Conservation (phyloP, 2,888 invertebrate genomes). For the Eupithecia insigniata region DNA sequence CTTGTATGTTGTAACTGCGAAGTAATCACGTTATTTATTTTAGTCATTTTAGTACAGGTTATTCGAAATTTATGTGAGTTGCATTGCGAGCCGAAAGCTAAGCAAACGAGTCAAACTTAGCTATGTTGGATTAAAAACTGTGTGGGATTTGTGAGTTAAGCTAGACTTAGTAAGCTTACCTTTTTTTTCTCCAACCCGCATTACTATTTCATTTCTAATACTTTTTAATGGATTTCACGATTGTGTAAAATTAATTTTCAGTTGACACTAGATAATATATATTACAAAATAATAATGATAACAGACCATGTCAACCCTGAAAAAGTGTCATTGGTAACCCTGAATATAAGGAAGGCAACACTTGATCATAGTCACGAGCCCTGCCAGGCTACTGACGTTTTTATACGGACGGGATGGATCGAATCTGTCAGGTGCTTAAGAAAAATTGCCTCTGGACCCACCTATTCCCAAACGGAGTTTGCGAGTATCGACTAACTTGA, state of each 20-base stretch:
- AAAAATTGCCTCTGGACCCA: constrained; percentile 63
- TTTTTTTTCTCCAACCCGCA: too few relatives aligned
- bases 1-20: constrained; percentile 18
- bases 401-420: constrained; percentile 69
- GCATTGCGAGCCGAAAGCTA: too few relatives aligned
- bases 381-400: constrained; percentile 67
- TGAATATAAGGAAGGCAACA: constrained; percentile 49
- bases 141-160: too few relatives aligned
- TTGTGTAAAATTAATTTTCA: not conserved
- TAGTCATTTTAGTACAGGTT: not conserved
- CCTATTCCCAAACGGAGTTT: constrained; percentile 49
- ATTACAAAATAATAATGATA: not conserved
- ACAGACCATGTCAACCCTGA: not conserved
- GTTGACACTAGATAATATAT: not conserved
- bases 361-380: constrained; percentile 72
- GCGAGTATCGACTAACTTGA: constrained; percentile 42
- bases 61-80: too few relatives aligned
- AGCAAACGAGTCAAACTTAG: too few relatives aligned
- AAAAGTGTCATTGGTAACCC: constrained; percentile 24
- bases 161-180: too few relatives aligned
- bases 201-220: too few relatives aligned
- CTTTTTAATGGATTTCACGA: not conserved
- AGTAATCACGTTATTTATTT: constrained; percentile 10
- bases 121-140: too few relatives aligned
- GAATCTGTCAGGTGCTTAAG: constrained; percentile 68